These are phyloP conservation scores for Nothocercus julius DNA, from an alignment of 2,113 vertebrate species.

Conservation along the genomic window DNA sequence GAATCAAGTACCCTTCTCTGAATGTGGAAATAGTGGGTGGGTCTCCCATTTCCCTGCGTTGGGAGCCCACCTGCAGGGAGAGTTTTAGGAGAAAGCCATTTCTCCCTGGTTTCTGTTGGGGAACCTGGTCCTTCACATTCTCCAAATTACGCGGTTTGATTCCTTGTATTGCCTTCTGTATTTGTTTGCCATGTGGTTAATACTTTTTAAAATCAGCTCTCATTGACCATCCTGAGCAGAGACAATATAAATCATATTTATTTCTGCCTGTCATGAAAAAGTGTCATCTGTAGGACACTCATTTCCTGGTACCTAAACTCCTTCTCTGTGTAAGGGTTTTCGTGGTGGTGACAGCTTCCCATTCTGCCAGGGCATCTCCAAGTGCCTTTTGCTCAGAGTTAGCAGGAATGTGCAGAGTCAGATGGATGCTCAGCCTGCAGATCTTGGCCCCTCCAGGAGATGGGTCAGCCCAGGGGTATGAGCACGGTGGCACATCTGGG, in stretches of 20 bases:
- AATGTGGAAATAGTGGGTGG: neutral
- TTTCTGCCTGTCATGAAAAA: neutral
- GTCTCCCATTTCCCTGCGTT: neutral
- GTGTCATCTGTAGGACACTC: neutral
- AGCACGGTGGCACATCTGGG: neutral
- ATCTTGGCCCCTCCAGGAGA: neutral
- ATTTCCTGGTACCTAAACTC: neutral
- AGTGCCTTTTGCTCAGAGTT: neutral
- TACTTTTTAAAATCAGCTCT: neutral
- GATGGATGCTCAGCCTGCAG: neutral
- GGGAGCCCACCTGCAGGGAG: neutral
- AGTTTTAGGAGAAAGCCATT: neutral
- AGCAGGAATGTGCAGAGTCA: fast-evolving
- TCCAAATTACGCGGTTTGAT: neutral
- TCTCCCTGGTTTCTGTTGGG: neutral
- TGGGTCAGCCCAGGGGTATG: neutral
- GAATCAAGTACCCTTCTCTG: neutral
- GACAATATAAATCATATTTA: neutral
- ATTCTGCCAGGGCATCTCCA: neutral
- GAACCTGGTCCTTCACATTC: neutral
- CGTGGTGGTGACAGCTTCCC: neutral
- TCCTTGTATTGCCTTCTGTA: neutral
- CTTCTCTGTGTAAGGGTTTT: neutral
- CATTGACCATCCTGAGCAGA: neutral
- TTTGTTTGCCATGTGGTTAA: neutral